Evolutionary conservation across 2,888 invertebrate genomes (phyloP).

Genomic region (Drosophila fulvimacula): DNA sequence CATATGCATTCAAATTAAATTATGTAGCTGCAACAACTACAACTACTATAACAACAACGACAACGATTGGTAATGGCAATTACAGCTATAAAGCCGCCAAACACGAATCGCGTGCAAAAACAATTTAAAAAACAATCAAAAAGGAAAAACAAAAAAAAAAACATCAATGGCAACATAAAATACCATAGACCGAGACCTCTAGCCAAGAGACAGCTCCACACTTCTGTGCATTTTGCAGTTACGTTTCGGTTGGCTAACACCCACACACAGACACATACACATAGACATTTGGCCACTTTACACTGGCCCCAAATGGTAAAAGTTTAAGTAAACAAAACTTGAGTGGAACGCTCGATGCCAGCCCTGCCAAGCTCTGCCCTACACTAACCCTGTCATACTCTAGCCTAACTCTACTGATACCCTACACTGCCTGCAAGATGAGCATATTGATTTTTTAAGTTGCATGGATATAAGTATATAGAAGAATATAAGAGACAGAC

Average conservation of each 20-base stretch:
- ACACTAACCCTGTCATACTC: neutral
- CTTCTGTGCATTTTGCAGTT: constrained; percentile 28
- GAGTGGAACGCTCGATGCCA: constrained; percentile 60
- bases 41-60: constrained; percentile 44
- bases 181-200: constrained; percentile 57
- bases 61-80: constrained; percentile 58
- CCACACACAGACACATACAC: constrained; percentile 45
- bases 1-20: constrained; percentile 79
- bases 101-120: constrained; percentile 80
- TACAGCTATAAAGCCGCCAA: constrained; percentile 76
- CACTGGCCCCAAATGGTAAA: constrained; percentile 76
- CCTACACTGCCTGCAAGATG: neutral
- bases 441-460: neutral
- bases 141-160: constrained; percentile 57
- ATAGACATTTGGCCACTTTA: constrained; percentile 61
- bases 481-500: no score
- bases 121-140: constrained; percentile 81
- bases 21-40: constrained; percentile 63
- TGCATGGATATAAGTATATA: neutral
- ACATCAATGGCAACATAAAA: constrained; percentile 62
- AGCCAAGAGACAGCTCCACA: constrained; percentile 29
- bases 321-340: constrained; percentile 76
- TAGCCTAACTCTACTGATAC: neutral
- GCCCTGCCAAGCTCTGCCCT: constrained; percentile 13
- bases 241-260: constrained; percentile 32